Conservation (phyloP, 2,888 invertebrate genomes). For the Geophilus truncorum region DNA sequence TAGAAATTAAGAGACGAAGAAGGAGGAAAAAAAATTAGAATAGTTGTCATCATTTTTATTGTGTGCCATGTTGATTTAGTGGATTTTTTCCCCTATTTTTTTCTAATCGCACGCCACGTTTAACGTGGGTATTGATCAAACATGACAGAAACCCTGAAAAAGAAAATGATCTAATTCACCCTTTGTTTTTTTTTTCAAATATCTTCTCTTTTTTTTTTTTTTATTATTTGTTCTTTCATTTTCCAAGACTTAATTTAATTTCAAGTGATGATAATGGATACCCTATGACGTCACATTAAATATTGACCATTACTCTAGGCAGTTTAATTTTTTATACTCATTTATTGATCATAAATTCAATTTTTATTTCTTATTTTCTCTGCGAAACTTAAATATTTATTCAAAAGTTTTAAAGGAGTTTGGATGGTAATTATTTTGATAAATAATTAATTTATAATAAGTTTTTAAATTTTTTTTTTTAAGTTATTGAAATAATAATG, state of each 20-base stretch:
- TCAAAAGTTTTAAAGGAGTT: no score
- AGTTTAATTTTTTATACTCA: no score
- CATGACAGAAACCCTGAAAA: neutral
- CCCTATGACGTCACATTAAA: neutral
- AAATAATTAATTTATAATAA: no score
- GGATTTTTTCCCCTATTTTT: neutral
- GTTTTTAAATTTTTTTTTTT: no score
- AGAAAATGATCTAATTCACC: neutral
- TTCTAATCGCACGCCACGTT: neutral
- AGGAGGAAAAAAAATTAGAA: neutral
- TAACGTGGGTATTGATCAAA: neutral
- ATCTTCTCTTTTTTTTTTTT: neutral
- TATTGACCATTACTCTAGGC: neutral
- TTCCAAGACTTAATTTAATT: neutral
- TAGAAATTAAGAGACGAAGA: neutral
- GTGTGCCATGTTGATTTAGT: neutral
- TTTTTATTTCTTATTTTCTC: no score
- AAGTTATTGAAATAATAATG: no score
- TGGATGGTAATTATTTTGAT: no score
- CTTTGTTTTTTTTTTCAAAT: no score
- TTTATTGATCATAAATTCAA: no score
- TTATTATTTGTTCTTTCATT: neutral
- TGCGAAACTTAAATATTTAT: no score
- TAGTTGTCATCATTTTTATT: neutral
- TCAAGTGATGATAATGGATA: neutral